phyloP scores from a whole-genome alignment of 2,797 vertebrate genomes.

The Acrocephalus scirpaceus region DNA sequence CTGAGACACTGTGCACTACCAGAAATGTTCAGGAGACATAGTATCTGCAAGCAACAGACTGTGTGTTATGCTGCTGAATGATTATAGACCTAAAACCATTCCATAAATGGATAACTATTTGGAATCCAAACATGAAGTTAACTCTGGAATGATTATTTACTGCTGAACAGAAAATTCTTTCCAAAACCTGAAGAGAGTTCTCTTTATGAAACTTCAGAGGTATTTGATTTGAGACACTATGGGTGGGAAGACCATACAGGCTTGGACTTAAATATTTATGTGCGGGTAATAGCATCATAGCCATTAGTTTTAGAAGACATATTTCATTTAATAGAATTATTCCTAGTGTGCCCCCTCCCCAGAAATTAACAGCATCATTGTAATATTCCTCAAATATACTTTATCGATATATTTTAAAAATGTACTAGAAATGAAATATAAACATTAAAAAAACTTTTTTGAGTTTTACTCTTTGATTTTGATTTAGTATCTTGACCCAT shows the following conservation, averaged over 20 bases:
- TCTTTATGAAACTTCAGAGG: conserved; percentile 30
- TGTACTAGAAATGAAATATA: background rate
- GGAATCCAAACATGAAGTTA: conserved; percentile 31
- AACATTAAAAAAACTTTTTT: background rate
- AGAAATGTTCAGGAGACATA: background rate
- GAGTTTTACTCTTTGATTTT: background rate
- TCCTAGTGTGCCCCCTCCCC: rapidly evolving
- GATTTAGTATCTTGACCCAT: background rate
- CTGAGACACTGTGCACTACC: background rate
- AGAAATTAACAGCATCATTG: background rate
- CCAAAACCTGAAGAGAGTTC: background rate
- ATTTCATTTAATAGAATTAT: background rate
- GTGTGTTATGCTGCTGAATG: background rate
- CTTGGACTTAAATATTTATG: background rate
- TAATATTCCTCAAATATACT: background rate
- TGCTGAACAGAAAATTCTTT: conserved; percentile 52
- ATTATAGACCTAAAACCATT: conserved; percentile 40
- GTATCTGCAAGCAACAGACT: background rate
- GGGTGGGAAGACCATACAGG: background rate
- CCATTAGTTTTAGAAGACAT: background rate
- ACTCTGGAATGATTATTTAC: conserved; percentile 12
- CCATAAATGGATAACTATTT: background rate
- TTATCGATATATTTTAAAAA: background rate
- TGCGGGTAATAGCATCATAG: background rate
- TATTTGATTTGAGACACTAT: background rate